Evolutionary conservation across 1,140 invertebrate genomes (phyloP).

Genomic region (Capitella teleta): DNA sequence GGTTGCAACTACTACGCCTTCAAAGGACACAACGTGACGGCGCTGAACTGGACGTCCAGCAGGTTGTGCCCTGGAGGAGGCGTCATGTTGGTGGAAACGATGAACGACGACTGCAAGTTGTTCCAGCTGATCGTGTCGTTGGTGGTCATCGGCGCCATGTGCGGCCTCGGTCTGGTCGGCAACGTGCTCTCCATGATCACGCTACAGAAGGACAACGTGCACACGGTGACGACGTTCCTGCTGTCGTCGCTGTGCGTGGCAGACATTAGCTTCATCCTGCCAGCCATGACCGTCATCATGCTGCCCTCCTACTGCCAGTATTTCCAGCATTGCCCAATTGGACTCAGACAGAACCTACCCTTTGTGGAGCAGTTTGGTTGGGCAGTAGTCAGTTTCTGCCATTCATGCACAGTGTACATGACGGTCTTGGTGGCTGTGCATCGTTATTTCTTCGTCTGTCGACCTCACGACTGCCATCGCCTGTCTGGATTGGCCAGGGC

Average conservation of each 20-base stretch:
- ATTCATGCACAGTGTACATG: neutral
- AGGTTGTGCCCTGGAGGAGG: too few species aligned
- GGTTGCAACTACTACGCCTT: too few species aligned
- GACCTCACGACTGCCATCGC: neutral
- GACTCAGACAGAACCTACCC: neutral
- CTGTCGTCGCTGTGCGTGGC: neutral
- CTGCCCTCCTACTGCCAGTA: neutral
- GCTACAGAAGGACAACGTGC: neutral
- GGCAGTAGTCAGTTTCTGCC: neutral
- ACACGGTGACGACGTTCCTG: conserved; percentile 1
- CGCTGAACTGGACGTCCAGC: too few species aligned
- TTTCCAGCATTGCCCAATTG: neutral
- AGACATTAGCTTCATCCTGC: conserved; percentile 1
- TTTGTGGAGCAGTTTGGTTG: neutral
- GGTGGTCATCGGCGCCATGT: neutral
- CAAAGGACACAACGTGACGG: too few species aligned
- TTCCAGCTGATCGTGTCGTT: conserved; percentile 1
- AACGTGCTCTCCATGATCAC: neutral
- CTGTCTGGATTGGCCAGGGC: neutral
- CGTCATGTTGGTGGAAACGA: too few species aligned
- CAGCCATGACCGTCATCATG: conserved; percentile 2
- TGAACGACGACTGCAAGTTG: neutral
- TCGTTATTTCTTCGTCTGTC: conserved; percentile 1
- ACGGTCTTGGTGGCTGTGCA: conserved; percentile 3
- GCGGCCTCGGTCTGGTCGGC: conserved; percentile 2